Evolutionary conservation across 2,888 invertebrate genomes (phyloP), one percentile per base, ranked within the genome.

Genomic region (Pseudococcus jackbeardsleyi): DNA sequence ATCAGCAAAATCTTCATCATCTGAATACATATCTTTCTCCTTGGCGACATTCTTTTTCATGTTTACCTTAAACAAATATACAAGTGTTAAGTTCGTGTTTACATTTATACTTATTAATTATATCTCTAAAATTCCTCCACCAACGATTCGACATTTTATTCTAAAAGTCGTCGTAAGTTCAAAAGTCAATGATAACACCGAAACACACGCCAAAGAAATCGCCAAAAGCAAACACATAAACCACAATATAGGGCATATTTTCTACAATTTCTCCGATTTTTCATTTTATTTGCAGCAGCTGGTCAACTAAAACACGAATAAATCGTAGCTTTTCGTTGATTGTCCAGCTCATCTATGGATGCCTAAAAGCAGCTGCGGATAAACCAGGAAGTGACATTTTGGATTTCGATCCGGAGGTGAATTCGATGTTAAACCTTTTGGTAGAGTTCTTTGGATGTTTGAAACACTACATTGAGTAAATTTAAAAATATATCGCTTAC

Each of bases 1-100:
- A 82, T 92, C 92, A 89, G 94, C 94, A 91, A 96, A 96, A 91
- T 95, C 94, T 91, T 95, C 96, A 92, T 95, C 95, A 92, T 96
- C 96, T 91, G 95, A 94, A 92, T 95, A 95, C 90, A 95, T 93
- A 91, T 95, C 95, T 91, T 93, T 8, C 59, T 22, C 6, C 19
- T 82, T 79, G 64, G 89, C 88, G 88, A 77, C 85, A 86, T 88
- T 89, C 42, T 54, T 79, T 48, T 77, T 89, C 77, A 64, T 77
- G 77, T 46, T 89, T 54, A 54, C 59, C 85, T 85, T 17, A 6
- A 82, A 22, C 22, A 64, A 64, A 54, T 5, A n/a, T 12, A 11
- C 22, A 22, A 64, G 22, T 64, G 6, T 64, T 12, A 22, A 64
- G 64, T 64, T 12, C 9, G 22, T 11, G 22, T 22, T 64, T 64